phyloP scores from a whole-genome alignment of 1,140 invertebrate species.

The Cherax quadricarinatus region DNA sequence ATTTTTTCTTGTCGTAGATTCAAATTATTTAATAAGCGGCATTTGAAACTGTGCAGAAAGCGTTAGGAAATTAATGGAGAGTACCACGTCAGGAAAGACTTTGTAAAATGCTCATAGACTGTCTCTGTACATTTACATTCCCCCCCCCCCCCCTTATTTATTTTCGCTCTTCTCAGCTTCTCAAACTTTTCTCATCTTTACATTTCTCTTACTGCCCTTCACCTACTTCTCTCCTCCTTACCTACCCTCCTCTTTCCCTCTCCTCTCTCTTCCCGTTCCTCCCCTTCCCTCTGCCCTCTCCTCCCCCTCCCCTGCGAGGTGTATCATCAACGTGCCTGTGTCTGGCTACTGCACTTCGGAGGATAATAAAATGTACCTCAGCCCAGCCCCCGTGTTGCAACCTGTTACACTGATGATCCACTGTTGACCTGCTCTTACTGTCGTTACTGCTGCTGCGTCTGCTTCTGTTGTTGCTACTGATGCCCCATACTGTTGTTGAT shows the following conservation, averaged over 20 bases:
- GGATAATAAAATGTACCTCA: background rate
- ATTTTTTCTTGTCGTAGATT: too few relatives aligned
- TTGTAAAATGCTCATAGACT: too few relatives aligned
- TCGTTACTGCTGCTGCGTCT: background rate
- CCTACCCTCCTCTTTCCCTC: background rate
- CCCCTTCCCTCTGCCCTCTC: background rate
- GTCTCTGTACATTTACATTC: too few relatives aligned
- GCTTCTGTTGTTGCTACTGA: background rate
- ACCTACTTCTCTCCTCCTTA: background rate
- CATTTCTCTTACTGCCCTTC: background rate
- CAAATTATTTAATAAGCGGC: too few relatives aligned
- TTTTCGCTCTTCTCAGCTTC: too few relatives aligned
- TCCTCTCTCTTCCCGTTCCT: background rate
- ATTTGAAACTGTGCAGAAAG: too few relatives aligned
- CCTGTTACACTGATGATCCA: background rate
- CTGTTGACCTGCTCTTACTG: background rate
- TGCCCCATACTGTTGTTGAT: background rate
- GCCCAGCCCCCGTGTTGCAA: background rate
- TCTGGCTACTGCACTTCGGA: background rate
- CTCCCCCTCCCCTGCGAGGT: background rate
- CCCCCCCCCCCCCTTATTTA: too few relatives aligned
- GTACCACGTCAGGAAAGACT: too few relatives aligned
- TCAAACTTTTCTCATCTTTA: too few relatives aligned
- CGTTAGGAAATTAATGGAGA: too few relatives aligned
- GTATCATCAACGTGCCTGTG: background rate